Evolutionary conservation across 2,888 invertebrate species (phyloP).

Genomic region (Dicyrtoma fusca): DNA sequence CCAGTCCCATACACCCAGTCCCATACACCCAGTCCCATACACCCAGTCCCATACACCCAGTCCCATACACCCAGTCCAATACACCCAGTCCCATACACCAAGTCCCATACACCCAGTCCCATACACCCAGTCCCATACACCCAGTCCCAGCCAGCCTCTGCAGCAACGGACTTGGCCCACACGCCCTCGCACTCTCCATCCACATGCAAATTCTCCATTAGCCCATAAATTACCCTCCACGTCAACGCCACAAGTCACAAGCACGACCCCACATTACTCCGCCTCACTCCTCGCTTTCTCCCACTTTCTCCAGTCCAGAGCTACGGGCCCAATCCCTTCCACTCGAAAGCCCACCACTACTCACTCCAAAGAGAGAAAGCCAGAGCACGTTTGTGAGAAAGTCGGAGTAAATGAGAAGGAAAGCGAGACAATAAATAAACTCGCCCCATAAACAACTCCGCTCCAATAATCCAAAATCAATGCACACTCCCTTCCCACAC

Average conservation of each 20-base stretch:
- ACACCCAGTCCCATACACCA: background rate
- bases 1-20: too few species aligned
- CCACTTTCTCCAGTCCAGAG: background rate
- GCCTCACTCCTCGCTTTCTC: background rate
- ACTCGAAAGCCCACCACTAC: background rate
- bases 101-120: background rate
- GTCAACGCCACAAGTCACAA: too few species aligned
- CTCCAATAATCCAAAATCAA: background rate
- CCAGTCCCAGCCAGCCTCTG: too few species aligned
- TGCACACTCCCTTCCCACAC: too few species aligned
- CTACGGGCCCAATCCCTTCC: background rate
- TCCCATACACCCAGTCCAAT: background rate
- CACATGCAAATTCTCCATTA: slow-evolving; percentile 13
- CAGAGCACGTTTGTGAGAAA: background rate
- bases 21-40: background rate
- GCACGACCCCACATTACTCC: too few species aligned
- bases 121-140: background rate
- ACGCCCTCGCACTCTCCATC: background rate
- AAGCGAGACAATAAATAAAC: background rate
- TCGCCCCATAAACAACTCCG: background rate
- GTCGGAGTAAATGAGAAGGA: background rate
- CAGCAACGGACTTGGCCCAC: too few species aligned
- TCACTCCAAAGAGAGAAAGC: background rate
- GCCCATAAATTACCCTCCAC: background rate
- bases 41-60: background rate